These are phyloP conservation scores for Pteria penguin DNA, from an alignment of 2,888 invertebrate species.

Conservation along the genomic window DNA sequence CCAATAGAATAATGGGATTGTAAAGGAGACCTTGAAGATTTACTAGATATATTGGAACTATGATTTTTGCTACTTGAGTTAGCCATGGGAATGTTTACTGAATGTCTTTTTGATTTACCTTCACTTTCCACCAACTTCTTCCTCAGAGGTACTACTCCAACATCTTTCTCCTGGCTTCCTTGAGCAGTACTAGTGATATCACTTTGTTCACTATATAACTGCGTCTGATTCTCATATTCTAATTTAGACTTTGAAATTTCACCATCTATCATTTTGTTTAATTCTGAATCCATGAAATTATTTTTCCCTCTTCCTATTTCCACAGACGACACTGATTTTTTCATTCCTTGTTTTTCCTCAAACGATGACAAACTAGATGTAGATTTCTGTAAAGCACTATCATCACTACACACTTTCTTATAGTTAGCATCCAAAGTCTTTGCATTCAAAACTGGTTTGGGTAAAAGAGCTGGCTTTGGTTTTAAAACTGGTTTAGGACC, in stretches of 20 bases:
- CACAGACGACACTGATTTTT: not conserved
- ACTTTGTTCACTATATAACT: constrained; percentile 45
- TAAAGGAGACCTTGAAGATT: not conserved
- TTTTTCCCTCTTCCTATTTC: constrained; percentile 33
- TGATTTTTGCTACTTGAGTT: not conserved
- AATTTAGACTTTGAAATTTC: constrained; percentile 56
- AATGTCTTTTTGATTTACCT: constrained; percentile 25
- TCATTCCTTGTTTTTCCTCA: not conserved
- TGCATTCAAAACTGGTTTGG: constrained; percentile 9
- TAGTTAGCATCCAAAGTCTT: not conserved
- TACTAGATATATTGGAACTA: not conserved
- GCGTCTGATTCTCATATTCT: too few relatives aligned
- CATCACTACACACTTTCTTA: not conserved
- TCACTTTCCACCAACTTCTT: not conserved
- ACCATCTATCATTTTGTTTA: constrained; percentile 56
- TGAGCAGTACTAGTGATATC: constrained; percentile 23
- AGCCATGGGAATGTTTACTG: constrained; percentile 40
- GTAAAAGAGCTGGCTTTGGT: constrained; percentile 54
- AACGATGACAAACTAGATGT: not conserved
- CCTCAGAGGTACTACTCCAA: not conserved
- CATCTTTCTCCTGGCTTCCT: not conserved
- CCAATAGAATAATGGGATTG: constrained; percentile 30
- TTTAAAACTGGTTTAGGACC: constrained; percentile 71
- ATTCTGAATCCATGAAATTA: constrained; percentile 51
- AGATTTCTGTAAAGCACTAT: not conserved